Percentiles rank a stretch among this genome's conserved stretches.
Conservation (phyloP, 2,113 vertebrate species). For the Catharus bicknelli region DNA sequence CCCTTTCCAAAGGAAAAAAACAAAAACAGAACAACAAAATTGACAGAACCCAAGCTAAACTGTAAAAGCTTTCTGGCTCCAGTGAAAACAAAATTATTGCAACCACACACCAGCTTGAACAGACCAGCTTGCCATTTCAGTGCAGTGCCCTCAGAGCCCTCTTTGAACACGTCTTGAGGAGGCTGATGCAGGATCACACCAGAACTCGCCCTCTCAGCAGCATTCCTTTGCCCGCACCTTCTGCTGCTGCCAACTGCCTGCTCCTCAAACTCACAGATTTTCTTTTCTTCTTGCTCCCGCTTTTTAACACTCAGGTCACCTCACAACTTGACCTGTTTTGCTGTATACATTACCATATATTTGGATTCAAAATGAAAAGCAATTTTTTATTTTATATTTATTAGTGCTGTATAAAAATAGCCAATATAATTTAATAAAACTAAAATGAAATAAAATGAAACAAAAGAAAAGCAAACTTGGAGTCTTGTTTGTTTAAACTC, state of each 20-base stretch:
- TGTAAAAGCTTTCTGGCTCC: slow-evolving; percentile 45
- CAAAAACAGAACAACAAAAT: neutral
- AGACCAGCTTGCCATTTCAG: slow-evolving; percentile 33
- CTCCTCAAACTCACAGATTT: slow-evolving; percentile 50
- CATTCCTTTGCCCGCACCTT: slow-evolving; percentile 72
- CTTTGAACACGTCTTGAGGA: slow-evolving; percentile 54
- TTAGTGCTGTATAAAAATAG: neutral
- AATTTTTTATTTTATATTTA: neutral
- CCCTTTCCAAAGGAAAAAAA: neutral
- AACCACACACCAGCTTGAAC: slow-evolving; percentile 54
- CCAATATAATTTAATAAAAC: neutral
- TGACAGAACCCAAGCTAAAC: slow-evolving; percentile 27
- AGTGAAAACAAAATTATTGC: slow-evolving; percentile 57
- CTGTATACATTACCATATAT: neutral
- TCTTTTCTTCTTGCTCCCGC: neutral
- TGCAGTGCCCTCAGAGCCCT: slow-evolving; percentile 53
- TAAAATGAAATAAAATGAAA: neutral
- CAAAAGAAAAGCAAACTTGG: neutral
- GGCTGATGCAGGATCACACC: slow-evolving; percentile 60
- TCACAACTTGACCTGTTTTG: neutral
- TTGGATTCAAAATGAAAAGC: neutral
- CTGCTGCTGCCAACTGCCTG: slow-evolving; percentile 60
- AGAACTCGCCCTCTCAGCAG: slow-evolving; percentile 73
- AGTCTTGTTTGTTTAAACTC: neutral
- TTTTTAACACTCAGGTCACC: slow-evolving; percentile 34